These are phyloP conservation scores for Pogonus chalceus DNA, from an alignment of 1,140 invertebrate species.

Conservation along the genomic window DNA sequence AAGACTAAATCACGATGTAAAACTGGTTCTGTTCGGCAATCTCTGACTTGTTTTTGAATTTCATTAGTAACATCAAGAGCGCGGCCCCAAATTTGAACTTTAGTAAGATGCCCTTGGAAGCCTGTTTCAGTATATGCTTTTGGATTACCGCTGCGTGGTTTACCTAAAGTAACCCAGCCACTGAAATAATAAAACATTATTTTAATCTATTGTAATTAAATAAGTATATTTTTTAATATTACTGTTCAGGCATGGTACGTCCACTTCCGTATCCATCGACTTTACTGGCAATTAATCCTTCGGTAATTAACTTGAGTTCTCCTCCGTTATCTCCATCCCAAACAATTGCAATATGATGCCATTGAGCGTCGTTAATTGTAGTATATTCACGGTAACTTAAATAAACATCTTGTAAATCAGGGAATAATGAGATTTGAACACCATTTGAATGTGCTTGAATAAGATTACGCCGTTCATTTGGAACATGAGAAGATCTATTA, in stretches of 20 bases:
- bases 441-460: conserved; percentile 85
- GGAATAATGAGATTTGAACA: conserved; percentile 80
- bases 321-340: conserved; percentile 83
- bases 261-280: conserved; percentile 75
- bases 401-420: conserved; percentile 81
- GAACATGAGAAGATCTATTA: conserved; percentile 68
- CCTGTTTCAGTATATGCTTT: conserved; percentile 73
- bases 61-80: conserved; percentile 84
- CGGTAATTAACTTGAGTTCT: conserved; percentile 78
- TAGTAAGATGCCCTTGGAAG: conserved; percentile 90
- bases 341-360: conserved; percentile 91
- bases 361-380: conserved; percentile 89
- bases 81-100: conserved; percentile 89
- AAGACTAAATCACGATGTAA: conserved; percentile 75
- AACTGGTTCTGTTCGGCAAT: conserved; percentile 85
- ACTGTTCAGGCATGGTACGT: conserved; percentile 67
- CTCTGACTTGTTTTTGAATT: conserved; percentile 84
- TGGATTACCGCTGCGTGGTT: conserved; percentile 62
- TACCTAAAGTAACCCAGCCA: conserved; percentile 86
- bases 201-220: conserved; percentile 9
- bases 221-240: conserved; percentile 29
- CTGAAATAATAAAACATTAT: conserved; percentile 41
- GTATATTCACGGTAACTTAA: conserved; percentile 83
- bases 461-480: conserved; percentile 65
- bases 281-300: conserved; percentile 86